Base-by-base conservation (phyloP, 1,140 invertebrate species). In the Vanessa atalanta region DNA sequence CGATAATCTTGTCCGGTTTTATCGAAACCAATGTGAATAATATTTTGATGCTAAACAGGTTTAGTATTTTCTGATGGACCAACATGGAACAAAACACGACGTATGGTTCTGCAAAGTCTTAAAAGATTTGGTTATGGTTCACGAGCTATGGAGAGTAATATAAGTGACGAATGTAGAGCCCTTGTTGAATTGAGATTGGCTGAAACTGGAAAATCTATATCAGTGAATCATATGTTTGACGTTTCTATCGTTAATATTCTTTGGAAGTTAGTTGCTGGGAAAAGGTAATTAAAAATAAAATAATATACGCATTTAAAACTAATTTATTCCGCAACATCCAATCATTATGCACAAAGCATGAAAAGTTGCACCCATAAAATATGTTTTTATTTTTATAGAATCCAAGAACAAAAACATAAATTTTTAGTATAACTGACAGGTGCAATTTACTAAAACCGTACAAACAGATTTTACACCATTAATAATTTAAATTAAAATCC, bases 261-360 rank as follows among this genome's bases (percentile, higher is more conserved):
- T 1, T 97, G 96, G 95, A 93, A 92, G 47, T 93, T 97, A 79
- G 93, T 96, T 1, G 95, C 96, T 50, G 96, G 96, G 3, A 93
- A 93, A 80, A 93, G 94, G 89, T 92, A 70, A 53, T 8, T 14
- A 11, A 16, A 43, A 43, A 43, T 20, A 37, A 43, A 43, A 43
- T 11, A 43, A 43, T 31, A 31, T 31, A 31, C 26, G 26, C 26
- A 31, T 31, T 31, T 31, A 4, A 31, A 31, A 31, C 26, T 1
- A 31, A 48, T 48, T 48, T 48, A 48, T 2, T 7, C 47, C 11
- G 47, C 26, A 31, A 4, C 26, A 6, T 31, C 26, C 6, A 31
- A 31, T 31, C 3, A 31, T 31, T 4, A 31, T 4, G 26, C 26
- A 31, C 26, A 20, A 20, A 20, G 20, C 0, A 20, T 20, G 20